Evolutionary conservation across 2,797 vertebrate species (phyloP), one percentile per base, ranked within the genome.

Genomic region (Urophycis tenuis): DNA sequence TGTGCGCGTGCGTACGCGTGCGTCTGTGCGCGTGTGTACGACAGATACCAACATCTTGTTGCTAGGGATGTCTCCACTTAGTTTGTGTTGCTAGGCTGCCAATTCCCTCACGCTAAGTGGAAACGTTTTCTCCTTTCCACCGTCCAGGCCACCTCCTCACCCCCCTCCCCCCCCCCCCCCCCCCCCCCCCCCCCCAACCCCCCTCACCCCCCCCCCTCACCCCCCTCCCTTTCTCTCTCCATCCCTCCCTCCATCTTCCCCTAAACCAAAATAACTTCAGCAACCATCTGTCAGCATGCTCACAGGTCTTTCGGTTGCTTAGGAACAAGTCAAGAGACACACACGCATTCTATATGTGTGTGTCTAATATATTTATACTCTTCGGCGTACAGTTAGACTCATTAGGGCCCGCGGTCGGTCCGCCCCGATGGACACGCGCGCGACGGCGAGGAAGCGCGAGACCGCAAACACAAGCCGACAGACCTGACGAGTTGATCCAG

Each of bases 11-110:
- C 29, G 36, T 72, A 72, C 71, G 25, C 32, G n/a, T 22, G 36
- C 53, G 45, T 30, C 35, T 3, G 74, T 11, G 70, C 64, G 80
- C 79, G 49, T 19, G 53, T 31, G 60, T 36, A 22, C 12, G 33
- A 32, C 86, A 88, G 83, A 79, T 84, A 78, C 76, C 75, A 78
- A 80, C 84, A 87, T 79, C 83, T 79, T 83, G 92, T 94, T 93
- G 92, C 92, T 92, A 93, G 80, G 92, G 90, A 92, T 87, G 89
- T 91, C 85, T 91, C 90, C 88, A 84, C 90, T 90, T 89, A 91
- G 88, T 89, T 92, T 92, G 88, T 84, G 93, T 94, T 94, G 93
- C 93, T 94, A 94, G 91, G 93, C 91, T 93, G 91, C 92, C 90
- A 89, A 90, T 89, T 92, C 90, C 88, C 88, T 89, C 86, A 82